Evolutionary conservation across 2,888 invertebrate species (phyloP).

Genomic region (Kryphioiulus occultus): DNA sequence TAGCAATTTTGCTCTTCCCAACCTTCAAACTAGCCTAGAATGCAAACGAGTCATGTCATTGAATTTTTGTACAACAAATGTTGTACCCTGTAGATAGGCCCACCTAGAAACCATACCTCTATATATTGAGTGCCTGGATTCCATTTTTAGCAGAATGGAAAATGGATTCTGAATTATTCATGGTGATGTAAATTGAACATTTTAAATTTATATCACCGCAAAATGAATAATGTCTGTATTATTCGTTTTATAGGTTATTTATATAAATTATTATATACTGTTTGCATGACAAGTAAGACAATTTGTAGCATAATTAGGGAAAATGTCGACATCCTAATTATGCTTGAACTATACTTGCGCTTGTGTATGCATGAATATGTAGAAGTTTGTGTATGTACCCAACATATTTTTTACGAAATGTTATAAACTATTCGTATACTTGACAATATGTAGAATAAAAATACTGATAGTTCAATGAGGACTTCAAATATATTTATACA

Average conservation of each 20-base stretch:
- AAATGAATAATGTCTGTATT: background rate
- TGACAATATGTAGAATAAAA: background rate
- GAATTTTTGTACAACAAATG: too few relatives aligned
- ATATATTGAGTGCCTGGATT: background rate
- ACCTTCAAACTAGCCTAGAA: too few relatives aligned
- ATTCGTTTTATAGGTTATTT: background rate
- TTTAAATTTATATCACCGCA: background rate
- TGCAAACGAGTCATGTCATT: too few relatives aligned
- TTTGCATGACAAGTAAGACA: background rate
- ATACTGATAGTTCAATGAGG: background rate
- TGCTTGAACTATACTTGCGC: background rate
- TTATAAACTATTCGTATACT: background rate
- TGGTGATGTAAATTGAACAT: background rate
- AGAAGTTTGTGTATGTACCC: background rate
- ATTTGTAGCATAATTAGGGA: background rate
- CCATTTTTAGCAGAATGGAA: background rate
- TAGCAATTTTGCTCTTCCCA: too few relatives aligned
- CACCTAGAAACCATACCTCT: background rate
- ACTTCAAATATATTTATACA: too few relatives aligned
- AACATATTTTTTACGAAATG: background rate
- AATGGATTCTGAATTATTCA: background rate
- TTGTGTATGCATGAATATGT: background rate
- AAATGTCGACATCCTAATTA: background rate
- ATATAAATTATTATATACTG: background rate
- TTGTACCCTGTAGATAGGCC: too few relatives aligned